phyloP scores from a whole-genome alignment of 2,113 vertebrate genomes.

The Mirounga angustirostris region DNA sequence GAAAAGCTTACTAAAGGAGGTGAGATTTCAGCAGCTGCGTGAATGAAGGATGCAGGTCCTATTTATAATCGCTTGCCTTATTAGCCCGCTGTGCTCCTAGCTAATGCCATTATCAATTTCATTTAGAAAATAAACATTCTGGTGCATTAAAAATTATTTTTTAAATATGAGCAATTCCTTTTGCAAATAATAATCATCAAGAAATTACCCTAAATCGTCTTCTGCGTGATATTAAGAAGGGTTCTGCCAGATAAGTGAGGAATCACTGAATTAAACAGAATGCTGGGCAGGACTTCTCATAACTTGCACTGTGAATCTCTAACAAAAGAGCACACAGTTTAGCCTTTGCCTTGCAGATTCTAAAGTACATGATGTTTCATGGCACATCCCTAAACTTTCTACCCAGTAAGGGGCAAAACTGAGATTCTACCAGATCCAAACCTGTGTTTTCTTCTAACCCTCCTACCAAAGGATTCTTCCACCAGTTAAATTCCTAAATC shows the following conservation, averaged over 20 bases:
- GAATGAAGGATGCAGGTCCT: conserved; percentile 48
- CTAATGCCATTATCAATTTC: conserved; percentile 58
- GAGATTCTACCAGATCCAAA: not conserved
- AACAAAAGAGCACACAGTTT: not conserved
- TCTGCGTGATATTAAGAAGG: not conserved
- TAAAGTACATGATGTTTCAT: not conserved
- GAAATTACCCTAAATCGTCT: conserved; percentile 9
- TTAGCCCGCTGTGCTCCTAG: not conserved
- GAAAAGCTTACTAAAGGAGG: conserved; percentile 45
- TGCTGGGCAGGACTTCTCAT: not conserved
- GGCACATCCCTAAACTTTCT: not conserved
- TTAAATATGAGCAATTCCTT: conserved; percentile 37
- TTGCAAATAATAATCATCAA: conserved; percentile 53
- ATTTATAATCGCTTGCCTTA: conserved; percentile 46
- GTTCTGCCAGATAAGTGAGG: not conserved
- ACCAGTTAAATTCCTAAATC: not conserved
- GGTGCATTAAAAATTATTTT: conserved; percentile 40
- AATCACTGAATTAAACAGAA: not conserved
- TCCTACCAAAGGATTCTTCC: not conserved
- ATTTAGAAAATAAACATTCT: conserved; percentile 56
- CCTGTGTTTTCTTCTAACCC: not conserved
- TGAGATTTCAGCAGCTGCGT: conserved; percentile 29
- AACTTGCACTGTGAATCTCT: not conserved
- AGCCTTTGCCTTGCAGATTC: not conserved
- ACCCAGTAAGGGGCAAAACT: not conserved